Evolutionary conservation across 2,888 invertebrate species (phyloP).

Genomic region (Atethmia centrago): DNA sequence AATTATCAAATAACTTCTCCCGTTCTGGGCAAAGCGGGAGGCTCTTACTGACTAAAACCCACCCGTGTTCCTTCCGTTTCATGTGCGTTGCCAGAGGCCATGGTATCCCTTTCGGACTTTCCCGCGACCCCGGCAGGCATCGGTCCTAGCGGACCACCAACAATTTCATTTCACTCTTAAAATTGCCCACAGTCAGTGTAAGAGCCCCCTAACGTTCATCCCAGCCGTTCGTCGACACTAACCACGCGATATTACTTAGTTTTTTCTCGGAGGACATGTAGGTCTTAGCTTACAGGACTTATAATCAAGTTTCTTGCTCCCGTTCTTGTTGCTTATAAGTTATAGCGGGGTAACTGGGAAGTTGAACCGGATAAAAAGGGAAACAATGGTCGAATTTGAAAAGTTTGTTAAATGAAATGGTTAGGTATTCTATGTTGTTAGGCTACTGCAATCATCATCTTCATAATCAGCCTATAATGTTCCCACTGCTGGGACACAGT

Average conservation of each 20-base stretch:
- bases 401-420: slow-evolving; percentile 22
- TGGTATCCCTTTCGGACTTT: no score
- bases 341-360: not conserved
- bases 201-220: not conserved
- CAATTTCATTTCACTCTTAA: not conserved
- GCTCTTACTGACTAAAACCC: no score
- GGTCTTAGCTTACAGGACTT: slow-evolving; percentile 45
- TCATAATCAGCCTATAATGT: no score
- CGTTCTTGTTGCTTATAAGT: slow-evolving; percentile 31
- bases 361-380: slow-evolving; percentile 5
- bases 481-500: no score
- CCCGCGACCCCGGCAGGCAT: no score
- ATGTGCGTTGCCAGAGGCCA: no score
- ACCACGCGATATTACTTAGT: slow-evolving; percentile 30
- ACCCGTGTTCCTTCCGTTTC: no score
- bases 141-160: no score
- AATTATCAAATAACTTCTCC: no score
- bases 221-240: not conserved
- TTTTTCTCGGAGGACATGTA: slow-evolving; percentile 39
- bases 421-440: not conserved
- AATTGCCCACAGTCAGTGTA: not conserved
- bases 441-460: no score
- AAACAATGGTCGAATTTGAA: not conserved
- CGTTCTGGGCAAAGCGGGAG: no score
- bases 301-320: slow-evolving; percentile 47